Evolutionary conservation across 2,113 vertebrate species (phyloP).

Genomic region (Sebastes fasciatus): DNA sequence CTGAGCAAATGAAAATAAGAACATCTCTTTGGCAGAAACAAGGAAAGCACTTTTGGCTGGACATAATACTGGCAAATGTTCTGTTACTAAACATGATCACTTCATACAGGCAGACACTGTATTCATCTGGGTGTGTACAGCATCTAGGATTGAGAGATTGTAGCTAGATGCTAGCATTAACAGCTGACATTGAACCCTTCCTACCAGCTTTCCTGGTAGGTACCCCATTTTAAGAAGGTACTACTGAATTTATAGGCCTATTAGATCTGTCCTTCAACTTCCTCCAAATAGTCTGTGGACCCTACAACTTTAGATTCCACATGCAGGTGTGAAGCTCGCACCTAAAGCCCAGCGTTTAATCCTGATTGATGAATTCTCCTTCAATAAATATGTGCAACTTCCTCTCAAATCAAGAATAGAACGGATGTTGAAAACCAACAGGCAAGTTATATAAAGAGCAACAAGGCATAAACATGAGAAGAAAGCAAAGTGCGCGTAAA

Average conservation of each 20-base stretch:
- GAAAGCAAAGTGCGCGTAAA: constrained; percentile 52
- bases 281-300: constrained; percentile 31
- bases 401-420: constrained; percentile 28
- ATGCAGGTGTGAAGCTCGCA: constrained; percentile 19
- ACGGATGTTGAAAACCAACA: constrained; percentile 39
- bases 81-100: constrained; percentile 34
- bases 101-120: constrained; percentile 28
- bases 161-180: constrained; percentile 25
- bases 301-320: constrained; percentile 46
- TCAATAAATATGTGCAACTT: constrained; percentile 67
- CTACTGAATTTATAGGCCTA: constrained; percentile 9
- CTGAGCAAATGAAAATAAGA: constrained; percentile 45
- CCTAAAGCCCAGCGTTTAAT: constrained; percentile 14
- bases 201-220: constrained; percentile 15
- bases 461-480: constrained; percentile 45
- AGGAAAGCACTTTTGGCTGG: constrained; percentile 71
- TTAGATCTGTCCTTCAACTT: constrained; percentile 40
- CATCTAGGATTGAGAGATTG: constrained; percentile 6
- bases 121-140: constrained; percentile 15
- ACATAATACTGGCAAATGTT: constrained; percentile 52
- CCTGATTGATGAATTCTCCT: constrained; percentile 42
- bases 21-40: constrained; percentile 74
- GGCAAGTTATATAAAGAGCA: constrained; percentile 50
- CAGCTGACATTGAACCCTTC: constrained; percentile 4
- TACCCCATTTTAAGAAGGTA: constrained; percentile 26